Base-by-base conservation (phyloP, 2,797 vertebrate species). In the Falco berigora region DNA sequence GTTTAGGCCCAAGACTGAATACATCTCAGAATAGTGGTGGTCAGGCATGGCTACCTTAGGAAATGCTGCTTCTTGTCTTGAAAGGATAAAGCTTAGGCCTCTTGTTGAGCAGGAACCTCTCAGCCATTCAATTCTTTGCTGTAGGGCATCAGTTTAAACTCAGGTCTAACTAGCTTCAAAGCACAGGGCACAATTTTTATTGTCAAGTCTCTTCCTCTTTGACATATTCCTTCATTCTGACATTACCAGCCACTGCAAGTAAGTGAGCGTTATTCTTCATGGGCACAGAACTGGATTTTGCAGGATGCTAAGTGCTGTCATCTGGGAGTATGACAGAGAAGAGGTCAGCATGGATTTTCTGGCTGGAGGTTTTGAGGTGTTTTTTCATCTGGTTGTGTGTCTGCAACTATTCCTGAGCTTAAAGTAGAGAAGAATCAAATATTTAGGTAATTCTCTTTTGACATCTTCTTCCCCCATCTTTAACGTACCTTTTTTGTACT, bases 21-120 rank as follows among this genome's bases (percentile, higher is more conserved):
- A 28, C 36, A 2, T 61, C 24, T 46, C 12, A 1, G 16, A 73
- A 10, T 3, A 32, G 30, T 7, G 4, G 0, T 17, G 18, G 25
- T 30, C 52, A 13, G 47, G 56, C 32, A 8, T 1, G 15, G 23
- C 68, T 58, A 16, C 64, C 34, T 20, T 46, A 69, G 59, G 34
- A 78, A 40, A 20, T 32, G 28, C 32, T 64, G 30, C 28, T 42
- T 1, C 22, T 40, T 56, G 50, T 52, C 46, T 50, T 40, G 25
- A 61, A 56, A 49, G 52, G 25, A 36, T n/a, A 5, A 34, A 75
- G 36, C 46, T 59, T 47, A 21, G 6, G 32, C 21, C 62, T 69
- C 20, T 13, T 14, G 23, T 24, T 50, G 55, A 53, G 78, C 46
- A 74, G 62, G 23, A 19, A 7, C 34, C 58, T 47, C 71, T 61